phyloP scores from a whole-genome alignment of 2,888 invertebrate genomes.

The Timandra comae region DNA sequence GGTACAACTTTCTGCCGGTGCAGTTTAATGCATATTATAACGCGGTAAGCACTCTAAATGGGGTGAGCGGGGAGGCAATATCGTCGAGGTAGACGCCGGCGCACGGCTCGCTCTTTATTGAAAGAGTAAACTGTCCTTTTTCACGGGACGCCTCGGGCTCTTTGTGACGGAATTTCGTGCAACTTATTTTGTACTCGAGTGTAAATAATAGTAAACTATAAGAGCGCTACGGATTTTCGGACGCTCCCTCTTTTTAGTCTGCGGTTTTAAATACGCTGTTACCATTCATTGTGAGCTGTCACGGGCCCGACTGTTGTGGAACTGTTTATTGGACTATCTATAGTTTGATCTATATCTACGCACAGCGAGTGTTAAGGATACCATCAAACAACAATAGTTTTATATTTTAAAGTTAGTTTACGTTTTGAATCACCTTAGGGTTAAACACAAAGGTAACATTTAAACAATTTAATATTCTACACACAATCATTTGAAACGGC shows the following conservation, averaged over 20 bases:
- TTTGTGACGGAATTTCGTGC: constrained; percentile 61
- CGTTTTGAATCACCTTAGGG: constrained; percentile 35
- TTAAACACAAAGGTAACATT: constrained; percentile 67
- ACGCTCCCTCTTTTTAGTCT: constrained; percentile 39
- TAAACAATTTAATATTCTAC: constrained; percentile 76
- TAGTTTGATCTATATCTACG: constrained; percentile 31
- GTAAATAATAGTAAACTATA: constrained; percentile 59
- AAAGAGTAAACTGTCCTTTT: constrained; percentile 74
- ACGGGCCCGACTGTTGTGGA: constrained; percentile 31
- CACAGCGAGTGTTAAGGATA: constrained; percentile 14
- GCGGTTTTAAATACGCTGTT: constrained; percentile 44
- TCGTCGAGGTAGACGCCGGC: constrained; percentile 45
- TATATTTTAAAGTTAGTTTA: constrained; percentile 34
- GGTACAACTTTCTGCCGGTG: constrained; percentile 59
- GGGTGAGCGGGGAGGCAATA: constrained; percentile 62
- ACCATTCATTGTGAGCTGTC: constrained; percentile 39
- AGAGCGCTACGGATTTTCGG: constrained; percentile 52
- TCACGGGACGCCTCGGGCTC: constrained; percentile 60
- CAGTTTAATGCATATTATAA: constrained; percentile 76
- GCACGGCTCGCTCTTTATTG: constrained; percentile 63
- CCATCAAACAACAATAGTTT: too few species aligned
- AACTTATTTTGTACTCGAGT: constrained; percentile 61
- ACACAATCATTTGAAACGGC: constrained; percentile 71
- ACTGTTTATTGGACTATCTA: constrained; percentile 39
- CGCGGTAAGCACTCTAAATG: constrained; percentile 65